Conservation (phyloP, 2,113 vertebrate genomes). For the Vimba vimba region DNA sequence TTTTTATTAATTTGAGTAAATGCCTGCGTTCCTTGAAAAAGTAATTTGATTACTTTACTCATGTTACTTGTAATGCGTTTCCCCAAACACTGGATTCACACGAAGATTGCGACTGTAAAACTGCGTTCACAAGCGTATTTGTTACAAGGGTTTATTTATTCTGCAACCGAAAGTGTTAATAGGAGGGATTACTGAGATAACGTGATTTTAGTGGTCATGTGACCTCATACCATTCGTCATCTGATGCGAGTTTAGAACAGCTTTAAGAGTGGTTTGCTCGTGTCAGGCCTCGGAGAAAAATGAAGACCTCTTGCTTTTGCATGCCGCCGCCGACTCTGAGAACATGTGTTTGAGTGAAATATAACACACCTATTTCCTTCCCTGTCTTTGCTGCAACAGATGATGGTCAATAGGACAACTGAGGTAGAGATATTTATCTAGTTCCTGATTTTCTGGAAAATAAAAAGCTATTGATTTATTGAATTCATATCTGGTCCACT, state of each 20-base stretch:
- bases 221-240: neutral
- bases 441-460: conserved; percentile 43
- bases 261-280: neutral
- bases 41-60: no score
- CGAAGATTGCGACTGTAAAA: neutral
- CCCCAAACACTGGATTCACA: neutral
- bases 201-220: neutral
- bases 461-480: conserved; percentile 19
- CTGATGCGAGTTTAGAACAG: neutral
- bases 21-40: no score
- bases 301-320: conserved; percentile 12
- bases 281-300: conserved; percentile 19
- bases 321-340: neutral
- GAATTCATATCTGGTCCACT: neutral
- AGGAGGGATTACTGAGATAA: neutral
- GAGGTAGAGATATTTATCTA: conserved; percentile 85
- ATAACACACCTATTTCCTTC: conserved; percentile 72
- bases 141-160: neutral
- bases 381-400: conserved; percentile 86
- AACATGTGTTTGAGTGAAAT: conserved; percentile 37
- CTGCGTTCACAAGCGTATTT: neutral
- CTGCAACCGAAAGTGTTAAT: neutral
- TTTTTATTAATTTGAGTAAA: no score
- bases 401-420: conserved; percentile 99
- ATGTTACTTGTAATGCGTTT: no score